A percentile compares a stretch with the other conserved stretches of the same genome.
phyloP scores from a whole-genome alignment of 1,140 invertebrate species.

The Microplitis mediator region DNA sequence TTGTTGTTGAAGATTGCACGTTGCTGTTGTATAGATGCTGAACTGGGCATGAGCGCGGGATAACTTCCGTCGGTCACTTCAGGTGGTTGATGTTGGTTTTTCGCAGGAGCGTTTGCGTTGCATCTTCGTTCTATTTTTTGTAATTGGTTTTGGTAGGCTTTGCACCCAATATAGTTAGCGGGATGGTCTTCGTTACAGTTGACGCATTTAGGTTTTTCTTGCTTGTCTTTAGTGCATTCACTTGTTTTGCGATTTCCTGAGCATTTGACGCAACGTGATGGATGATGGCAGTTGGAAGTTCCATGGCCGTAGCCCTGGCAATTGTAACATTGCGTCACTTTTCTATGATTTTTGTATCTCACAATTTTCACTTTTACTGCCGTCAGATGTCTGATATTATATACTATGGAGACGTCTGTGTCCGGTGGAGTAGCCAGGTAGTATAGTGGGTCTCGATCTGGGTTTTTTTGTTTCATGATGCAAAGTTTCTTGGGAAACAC shows the following conservation, averaged over 20 bases:
- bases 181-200: slow-evolving; percentile 28
- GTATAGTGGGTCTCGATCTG: background rate
- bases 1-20: too few relatives aligned
- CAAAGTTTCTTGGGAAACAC: background rate
- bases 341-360: slow-evolving; percentile 26
- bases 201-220: too few relatives aligned
- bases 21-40: too few relatives aligned
- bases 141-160: background rate
- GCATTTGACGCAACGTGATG: slow-evolving; percentile 33
- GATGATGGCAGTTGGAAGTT: slow-evolving; percentile 15
- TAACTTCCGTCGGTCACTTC: too few relatives aligned
- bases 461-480: background rate
- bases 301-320: slow-evolving; percentile 35
- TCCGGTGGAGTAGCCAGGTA: background rate
- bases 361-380: too few relatives aligned
- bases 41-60: too few relatives aligned
- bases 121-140: background rate
- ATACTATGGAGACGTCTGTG: background rate
- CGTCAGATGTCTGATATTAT: background rate
- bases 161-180: slow-evolving; percentile 26
- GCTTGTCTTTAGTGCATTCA: too few relatives aligned
- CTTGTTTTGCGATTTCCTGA: slow-evolving; percentile 3
- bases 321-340: slow-evolving; percentile 31
- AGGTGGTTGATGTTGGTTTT: too few relatives aligned
- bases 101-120: too few relatives aligned